These are phyloP conservation scores for Leptinotarsa texana DNA, from an alignment of 1,140 invertebrate species.

Conservation along the genomic window DNA sequence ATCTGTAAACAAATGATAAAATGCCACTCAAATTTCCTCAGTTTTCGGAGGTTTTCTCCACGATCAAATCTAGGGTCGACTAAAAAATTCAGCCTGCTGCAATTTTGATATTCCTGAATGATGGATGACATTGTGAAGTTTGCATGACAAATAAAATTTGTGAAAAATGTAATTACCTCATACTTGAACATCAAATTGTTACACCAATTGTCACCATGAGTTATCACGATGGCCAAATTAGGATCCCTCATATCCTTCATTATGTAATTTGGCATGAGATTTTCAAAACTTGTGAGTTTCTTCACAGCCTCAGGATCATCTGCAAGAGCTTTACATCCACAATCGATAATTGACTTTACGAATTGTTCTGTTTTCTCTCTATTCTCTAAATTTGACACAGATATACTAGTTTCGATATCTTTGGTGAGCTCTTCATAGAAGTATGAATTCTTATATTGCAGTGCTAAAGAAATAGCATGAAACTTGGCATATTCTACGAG, in stretches of 20 bases:
- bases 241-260: not conserved
- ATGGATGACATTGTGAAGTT: too few species aligned
- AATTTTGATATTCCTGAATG: too few species aligned
- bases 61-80: too few species aligned
- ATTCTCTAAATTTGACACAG: not conserved
- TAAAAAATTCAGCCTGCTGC: too few species aligned
- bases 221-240: conserved; percentile 49
- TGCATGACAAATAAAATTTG: not conserved
- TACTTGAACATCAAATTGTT: conserved; percentile 64
- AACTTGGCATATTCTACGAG: conserved; percentile 60
- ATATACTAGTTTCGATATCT: conserved; percentile 25
- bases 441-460: conserved; percentile 55
- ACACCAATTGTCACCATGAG: conserved; percentile 62
- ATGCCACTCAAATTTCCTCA: too few species aligned
- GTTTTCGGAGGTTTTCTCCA: too few species aligned
- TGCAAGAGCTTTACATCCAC: conserved; percentile 9
- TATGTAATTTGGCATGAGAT: not conserved
- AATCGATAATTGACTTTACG: not conserved
- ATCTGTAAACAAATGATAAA: too few species aligned
- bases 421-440: conserved; percentile 44
- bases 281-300: not conserved
- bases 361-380: not conserved
- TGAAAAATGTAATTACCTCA: conserved; percentile 39
- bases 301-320: not conserved
- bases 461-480: conserved; percentile 60